These are phyloP conservation scores for Lepus americanus DNA, from an alignment of 2,113 vertebrate species.

Conservation along the genomic window DNA sequence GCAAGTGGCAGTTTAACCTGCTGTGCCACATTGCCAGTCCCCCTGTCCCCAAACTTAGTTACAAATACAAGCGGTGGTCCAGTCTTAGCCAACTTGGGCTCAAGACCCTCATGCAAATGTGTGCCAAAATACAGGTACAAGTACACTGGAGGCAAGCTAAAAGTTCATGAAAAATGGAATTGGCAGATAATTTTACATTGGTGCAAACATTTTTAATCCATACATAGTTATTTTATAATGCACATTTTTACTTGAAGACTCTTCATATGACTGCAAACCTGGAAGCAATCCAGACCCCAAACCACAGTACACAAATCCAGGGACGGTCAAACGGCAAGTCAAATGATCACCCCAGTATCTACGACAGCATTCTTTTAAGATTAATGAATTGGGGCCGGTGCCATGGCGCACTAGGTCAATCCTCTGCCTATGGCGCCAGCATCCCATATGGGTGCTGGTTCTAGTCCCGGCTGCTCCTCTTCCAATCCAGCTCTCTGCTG, in stretches of 20 bases:
- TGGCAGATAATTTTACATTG: no score
- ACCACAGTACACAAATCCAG: neutral
- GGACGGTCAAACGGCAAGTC: neutral
- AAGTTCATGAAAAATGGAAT: no score
- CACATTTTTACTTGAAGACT: no score
- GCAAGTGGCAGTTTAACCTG: no score
- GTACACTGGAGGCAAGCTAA: neutral
- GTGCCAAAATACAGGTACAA: neutral
- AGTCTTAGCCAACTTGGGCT: neutral
- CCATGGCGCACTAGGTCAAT: no score
- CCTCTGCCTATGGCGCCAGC: no score
- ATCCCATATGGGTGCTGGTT: no score
- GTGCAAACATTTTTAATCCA: no score
- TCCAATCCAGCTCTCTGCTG: no score
- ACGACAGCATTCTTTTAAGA: neutral
- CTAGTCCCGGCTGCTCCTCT: no score
- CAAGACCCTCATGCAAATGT: neutral
- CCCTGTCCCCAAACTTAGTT: neutral
- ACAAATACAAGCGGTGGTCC: neutral
- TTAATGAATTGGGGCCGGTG: neutral
- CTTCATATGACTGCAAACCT: neutral
- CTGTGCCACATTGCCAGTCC: no score
- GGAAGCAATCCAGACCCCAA: neutral
- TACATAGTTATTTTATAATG: no score
- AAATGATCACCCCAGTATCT: neutral